These are phyloP conservation scores for Amphiura filiformis DNA, from an alignment of 35 echinoderm and acorn worm species.

Conservation along the genomic window DNA sequence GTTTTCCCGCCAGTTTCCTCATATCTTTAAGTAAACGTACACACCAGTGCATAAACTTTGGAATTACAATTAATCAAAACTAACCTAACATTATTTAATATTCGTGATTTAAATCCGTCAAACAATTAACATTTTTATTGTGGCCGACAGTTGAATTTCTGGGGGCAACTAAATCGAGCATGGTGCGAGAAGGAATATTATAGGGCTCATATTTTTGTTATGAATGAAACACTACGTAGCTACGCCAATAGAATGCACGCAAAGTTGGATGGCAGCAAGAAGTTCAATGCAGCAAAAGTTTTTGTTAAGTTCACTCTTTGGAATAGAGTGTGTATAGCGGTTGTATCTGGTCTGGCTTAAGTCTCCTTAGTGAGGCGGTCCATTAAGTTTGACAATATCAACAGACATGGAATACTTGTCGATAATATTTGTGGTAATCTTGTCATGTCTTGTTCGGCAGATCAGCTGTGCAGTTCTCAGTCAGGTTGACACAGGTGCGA, in stretches of 20 bases:
- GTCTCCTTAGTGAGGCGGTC: too few species aligned
- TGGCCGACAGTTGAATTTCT: conserved; percentile 1
- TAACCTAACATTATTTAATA: not conserved
- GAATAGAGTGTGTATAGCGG: too few species aligned
- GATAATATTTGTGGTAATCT: not conserved
- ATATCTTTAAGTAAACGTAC: not conserved
- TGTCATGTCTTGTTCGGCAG: not conserved
- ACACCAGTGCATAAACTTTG: not conserved
- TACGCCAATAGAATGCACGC: too few species aligned
- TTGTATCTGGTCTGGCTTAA: too few species aligned
- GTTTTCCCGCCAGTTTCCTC: not conserved
- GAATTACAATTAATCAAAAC: not conserved
- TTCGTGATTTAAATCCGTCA: conserved; percentile 6
- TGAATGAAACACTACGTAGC: not conserved
- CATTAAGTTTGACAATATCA: not conserved
- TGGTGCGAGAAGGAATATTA: not conserved
- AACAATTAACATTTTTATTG: not conserved
- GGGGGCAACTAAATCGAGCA: not conserved
- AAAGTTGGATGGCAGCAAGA: too few species aligned
- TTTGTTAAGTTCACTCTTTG: too few species aligned
- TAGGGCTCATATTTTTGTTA: not conserved
- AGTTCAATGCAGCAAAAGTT: too few species aligned
- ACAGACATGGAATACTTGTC: not conserved
- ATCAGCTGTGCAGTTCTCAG: not conserved
- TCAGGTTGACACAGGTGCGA: not conserved